Base-by-base conservation (phyloP, 2,113 vertebrate genomes). In the Peromyscus polionotus region DNA sequence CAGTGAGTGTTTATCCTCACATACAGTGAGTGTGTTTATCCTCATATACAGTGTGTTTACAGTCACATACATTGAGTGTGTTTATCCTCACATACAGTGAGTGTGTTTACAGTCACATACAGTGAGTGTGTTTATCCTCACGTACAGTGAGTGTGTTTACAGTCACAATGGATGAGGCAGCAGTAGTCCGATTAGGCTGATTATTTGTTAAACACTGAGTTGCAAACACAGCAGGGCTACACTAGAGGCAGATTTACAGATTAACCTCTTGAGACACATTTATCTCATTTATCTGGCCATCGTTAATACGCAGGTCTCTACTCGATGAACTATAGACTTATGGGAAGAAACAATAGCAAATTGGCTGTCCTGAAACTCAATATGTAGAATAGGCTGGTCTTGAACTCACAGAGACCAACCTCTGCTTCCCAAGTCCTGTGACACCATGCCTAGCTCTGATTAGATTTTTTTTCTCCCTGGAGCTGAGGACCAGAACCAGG, bases 181-280 rank as follows among this genome's bases (percentile, higher is more conserved):
- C 48, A 70, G 28, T 51, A 95, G 93, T 92, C 73, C 90, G 90
- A 93, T 94, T 72, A 92, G 75, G 90, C 42, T 96, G 88, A 73
- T 83, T 93, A 93, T 93, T 98, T 97, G 87, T 95, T 94, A 97
- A 97, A 93, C 79, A 79, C 5, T 54, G 75, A 85, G 76, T 93
- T 97, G 36, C 70, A 91, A 61, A 96, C 95, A 94, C 70, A 96
- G 91, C 36, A 76, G 68, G n/a, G 67, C 61, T 67, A 97, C 70
- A 77, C 54, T 73, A 94, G 96, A 90, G 42, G 63, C 87, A 93
- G 87, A 26, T 6, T 86, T 76, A 90, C 28, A 92, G 54, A 93
- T 93, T 57, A 97, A 94, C 65, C 79, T 92, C 68, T 84, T 48
- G 83, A 95, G 92, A 93, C 7, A 68, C 51, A 73, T 65, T 90